Conservation (phyloP, 2,113 vertebrate species). For the Meriones unguiculatus region DNA sequence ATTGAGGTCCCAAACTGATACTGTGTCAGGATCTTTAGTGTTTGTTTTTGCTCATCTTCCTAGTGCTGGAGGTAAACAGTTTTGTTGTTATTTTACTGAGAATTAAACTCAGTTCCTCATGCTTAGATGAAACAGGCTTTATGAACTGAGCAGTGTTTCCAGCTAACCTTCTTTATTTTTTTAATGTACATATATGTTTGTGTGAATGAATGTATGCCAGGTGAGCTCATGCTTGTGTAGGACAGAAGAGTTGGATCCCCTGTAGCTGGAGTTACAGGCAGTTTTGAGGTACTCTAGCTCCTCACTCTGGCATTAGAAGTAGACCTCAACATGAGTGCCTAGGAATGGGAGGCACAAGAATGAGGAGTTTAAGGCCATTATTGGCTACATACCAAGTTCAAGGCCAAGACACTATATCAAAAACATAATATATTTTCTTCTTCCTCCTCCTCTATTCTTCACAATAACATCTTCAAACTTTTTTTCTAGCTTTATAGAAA, state of each 20-base stretch:
- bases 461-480: slow-evolving; percentile 66
- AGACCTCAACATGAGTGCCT: background rate
- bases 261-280: background rate
- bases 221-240: no score
- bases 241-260: background rate
- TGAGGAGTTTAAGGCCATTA: background rate
- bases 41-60: background rate
- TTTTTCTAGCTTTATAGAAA: slow-evolving; percentile 89
- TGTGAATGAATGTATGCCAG: background rate
- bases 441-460: background rate
- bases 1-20: background rate
- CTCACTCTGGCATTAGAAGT: background rate
- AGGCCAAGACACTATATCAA: background rate
- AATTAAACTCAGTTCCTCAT: no score
- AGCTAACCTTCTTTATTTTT: no score
- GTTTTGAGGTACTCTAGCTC: background rate
- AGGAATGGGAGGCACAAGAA: background rate
- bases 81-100: background rate
- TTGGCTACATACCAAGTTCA: background rate
- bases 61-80: background rate
- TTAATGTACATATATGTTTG: background rate
- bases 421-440: background rate
- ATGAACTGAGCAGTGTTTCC: background rate
- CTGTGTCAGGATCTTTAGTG: background rate
- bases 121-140: background rate